Evolutionary conservation across 2,113 vertebrate species (phyloP).

Genomic region (Psilopsiagon aurifrons): DNA sequence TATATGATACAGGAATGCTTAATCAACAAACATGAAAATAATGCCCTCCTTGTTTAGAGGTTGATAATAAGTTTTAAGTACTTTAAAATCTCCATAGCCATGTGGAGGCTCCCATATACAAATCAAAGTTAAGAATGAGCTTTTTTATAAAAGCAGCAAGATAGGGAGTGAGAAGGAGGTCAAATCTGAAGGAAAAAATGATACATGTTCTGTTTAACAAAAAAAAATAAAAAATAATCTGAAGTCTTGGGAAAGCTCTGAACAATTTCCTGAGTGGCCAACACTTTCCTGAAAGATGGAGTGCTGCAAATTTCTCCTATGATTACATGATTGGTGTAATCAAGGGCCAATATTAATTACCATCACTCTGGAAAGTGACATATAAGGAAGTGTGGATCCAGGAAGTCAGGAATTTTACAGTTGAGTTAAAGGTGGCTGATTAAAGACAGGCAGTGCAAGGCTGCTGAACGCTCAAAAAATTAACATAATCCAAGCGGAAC

Average conservation of each 20-base stretch:
- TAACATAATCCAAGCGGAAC: neutral
- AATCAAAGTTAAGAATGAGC: neutral
- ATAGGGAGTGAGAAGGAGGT: neutral
- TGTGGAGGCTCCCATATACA: neutral
- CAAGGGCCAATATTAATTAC: neutral
- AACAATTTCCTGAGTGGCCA: neutral
- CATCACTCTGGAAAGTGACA: neutral
- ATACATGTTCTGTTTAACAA: neutral
- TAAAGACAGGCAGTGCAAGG: neutral
- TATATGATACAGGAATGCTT: neutral
- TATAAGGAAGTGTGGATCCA: neutral
- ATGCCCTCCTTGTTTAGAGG: neutral
- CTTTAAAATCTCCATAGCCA: neutral
- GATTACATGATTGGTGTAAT: neutral
- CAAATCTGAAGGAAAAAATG: neutral
- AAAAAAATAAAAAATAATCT: neutral
- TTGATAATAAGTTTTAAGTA: neutral
- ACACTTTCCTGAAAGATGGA: neutral
- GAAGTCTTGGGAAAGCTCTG: neutral
- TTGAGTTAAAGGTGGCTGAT: neutral
- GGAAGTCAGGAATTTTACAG: neutral
- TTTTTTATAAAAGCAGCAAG: neutral
- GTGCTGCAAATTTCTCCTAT: neutral
- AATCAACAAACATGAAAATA: neutral
- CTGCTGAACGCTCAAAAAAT: neutral